Percentiles rank a stretch among this genome's conserved stretches.
These are phyloP conservation scores for Bruchidius siliquastri DNA, from an alignment of 2,888 invertebrate species.

Conservation along the genomic window DNA sequence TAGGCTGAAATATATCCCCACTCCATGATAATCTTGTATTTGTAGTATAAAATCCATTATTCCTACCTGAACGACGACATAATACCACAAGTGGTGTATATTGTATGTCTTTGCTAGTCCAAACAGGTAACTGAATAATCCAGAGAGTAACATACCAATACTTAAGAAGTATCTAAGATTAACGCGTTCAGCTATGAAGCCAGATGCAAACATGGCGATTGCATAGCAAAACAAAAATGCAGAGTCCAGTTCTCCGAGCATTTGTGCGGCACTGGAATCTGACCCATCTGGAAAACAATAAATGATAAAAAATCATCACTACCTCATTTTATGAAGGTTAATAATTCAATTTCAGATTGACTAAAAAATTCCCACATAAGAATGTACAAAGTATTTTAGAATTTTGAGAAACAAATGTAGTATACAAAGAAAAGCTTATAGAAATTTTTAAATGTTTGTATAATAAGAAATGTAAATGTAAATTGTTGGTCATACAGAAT, in stretches of 20 bases:
- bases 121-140: conserved; percentile 80
- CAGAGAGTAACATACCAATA: conserved; percentile 84
- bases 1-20: too few relatives aligned
- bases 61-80: conserved; percentile 74
- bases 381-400: too few relatives aligned
- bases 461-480: too few relatives aligned
- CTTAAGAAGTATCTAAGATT: conserved; percentile 88
- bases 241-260: conserved; percentile 84
- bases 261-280: conserved; percentile 68
- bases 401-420: too few relatives aligned
- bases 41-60: background rate
- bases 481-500: too few relatives aligned
- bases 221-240: conserved; percentile 91
- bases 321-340: too few relatives aligned
- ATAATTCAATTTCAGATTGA: too few relatives aligned
- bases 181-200: conserved; percentile 87
- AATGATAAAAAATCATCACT: too few relatives aligned
- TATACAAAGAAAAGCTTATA: too few relatives aligned
- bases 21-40: too few relatives aligned
- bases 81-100: conserved; percentile 79
- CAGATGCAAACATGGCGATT: conserved; percentile 84
- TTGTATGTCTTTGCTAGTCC: conserved; percentile 78
- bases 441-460: too few relatives aligned
- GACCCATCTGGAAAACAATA: conserved; percentile 52
- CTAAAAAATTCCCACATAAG: too few relatives aligned